Percentiles rank a stretch among this genome's conserved stretches.
These are phyloP conservation scores for Zaprionus kolodkinae DNA, from an alignment of 1,140 invertebrate genomes.

Conservation along the genomic window DNA sequence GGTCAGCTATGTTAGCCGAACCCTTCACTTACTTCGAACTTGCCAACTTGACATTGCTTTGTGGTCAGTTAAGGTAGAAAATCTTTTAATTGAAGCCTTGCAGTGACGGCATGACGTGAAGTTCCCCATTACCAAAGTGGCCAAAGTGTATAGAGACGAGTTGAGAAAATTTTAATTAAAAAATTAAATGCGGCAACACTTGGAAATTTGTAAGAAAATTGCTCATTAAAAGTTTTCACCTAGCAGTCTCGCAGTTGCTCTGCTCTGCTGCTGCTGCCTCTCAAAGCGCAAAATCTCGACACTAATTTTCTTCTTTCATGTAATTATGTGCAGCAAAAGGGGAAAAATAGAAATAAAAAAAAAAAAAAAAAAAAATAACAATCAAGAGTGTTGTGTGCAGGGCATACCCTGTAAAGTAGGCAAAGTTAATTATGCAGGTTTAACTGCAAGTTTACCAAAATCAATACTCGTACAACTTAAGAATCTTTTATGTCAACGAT, in stretches of 20 bases:
- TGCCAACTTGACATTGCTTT: conserved; percentile 16
- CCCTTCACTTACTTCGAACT: conserved; percentile 10
- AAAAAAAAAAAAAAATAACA: conserved; percentile 2
- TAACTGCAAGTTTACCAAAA: too few relatives aligned
- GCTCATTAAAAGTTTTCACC: conserved; percentile 83
- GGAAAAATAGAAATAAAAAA: conserved; percentile 36
- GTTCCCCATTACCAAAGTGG: conserved; percentile 1
- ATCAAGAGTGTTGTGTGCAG: not conserved
- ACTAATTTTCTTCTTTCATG: conserved; percentile 77
- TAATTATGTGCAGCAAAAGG: conserved; percentile 69
- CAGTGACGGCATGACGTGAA: conserved; percentile 34
- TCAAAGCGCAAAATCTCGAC: conserved; percentile 75
- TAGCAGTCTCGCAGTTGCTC: conserved; percentile 30
- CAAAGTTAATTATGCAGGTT: too few relatives aligned
- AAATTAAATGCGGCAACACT: conserved; percentile 79
- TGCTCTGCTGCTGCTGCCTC: conserved; percentile 29
- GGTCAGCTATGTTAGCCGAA: conserved; percentile 17
- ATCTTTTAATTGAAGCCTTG: conserved; percentile 46
- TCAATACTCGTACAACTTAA: too few relatives aligned
- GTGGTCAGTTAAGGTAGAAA: conserved; percentile 31
- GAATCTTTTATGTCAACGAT: not conserved
- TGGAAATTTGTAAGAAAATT: conserved; percentile 79
- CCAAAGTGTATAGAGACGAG: not conserved
- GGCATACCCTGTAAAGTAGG: conserved; percentile 6
- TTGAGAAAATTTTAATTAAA: conserved; percentile 69